These are phyloP conservation scores for Physella acuta DNA, from an alignment of 1,140 invertebrate species.

Conservation along the genomic window DNA sequence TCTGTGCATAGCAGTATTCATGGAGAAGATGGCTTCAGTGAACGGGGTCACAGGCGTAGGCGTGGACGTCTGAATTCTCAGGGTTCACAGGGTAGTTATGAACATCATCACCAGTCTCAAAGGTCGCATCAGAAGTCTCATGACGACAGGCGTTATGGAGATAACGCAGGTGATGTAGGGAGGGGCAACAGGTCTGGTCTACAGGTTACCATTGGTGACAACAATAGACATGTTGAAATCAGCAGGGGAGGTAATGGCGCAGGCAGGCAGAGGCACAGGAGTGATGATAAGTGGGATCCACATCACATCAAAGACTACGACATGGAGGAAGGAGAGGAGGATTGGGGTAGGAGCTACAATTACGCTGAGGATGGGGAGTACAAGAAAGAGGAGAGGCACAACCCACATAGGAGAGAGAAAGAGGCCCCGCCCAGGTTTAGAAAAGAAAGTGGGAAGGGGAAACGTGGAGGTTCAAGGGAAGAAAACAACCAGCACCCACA, in stretches of 20 bases:
- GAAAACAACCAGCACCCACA: background rate
- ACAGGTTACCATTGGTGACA: background rate
- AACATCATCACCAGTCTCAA: slow-evolving; percentile 19
- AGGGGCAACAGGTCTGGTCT: slow-evolving; percentile 13
- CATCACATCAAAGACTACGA: slow-evolving; percentile 10
- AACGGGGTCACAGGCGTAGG: slow-evolving; percentile 9
- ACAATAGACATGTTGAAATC: slow-evolving; percentile 11
- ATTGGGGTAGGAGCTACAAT: slow-evolving; percentile 2
- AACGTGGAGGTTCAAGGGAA: background rate
- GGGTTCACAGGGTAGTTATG: slow-evolving; percentile 6
- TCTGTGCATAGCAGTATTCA: slow-evolving; percentile 29
- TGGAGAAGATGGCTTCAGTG: slow-evolving; percentile 10
- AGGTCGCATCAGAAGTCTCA: background rate
- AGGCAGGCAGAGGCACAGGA: background rate
- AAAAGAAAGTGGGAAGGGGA: slow-evolving; percentile 9
- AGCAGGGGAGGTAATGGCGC: background rate
- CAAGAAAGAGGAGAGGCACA: background rate
- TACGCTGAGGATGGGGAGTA: background rate
- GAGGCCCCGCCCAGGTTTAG: slow-evolving; percentile 4
- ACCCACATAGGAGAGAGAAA: slow-evolving; percentile 9
- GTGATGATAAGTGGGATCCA: slow-evolving; percentile 13
- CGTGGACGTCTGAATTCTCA: slow-evolving; percentile 12
- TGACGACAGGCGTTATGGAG: slow-evolving; percentile 11
- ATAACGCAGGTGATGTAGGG: background rate
- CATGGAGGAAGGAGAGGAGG: slow-evolving; percentile 4